Evolutionary conservation across 2,888 invertebrate species (phyloP), one percentile per base, ranked within the genome.

Genomic region (Luperina nickerlii): DNA sequence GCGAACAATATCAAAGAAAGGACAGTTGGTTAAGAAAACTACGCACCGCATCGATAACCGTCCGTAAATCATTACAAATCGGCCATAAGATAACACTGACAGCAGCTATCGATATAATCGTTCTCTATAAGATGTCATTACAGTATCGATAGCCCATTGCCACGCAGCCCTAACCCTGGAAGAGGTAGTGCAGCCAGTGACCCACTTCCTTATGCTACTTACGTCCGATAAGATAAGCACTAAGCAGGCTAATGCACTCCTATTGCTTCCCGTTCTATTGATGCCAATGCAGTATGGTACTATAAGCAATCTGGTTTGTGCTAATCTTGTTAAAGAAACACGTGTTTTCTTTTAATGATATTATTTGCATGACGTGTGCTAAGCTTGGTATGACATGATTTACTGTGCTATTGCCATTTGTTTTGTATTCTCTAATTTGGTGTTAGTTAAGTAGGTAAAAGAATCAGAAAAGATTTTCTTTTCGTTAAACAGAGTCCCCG

Each of bases 161-260:
- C 32, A 54, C 69, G 65, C 42, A 83, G 32, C 87, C 78, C 62
- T 81, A 76, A 69, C 57, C 69, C 73, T 66, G 68, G 45, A 78
- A 57, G n/a, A 51, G 66, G 51, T 77, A 63, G 24, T 67, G 27
- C 54, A 78, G 75, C 27, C 42, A 76, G 72, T 81, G 82, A 87
- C 84, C 89, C 70, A 89, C 71, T 85, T 88, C 71, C 67, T 73
- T 65, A 45, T 71, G 32, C 76, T 65, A 72, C 81, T 89, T 84
- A 91, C 86, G 86, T 83, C n/a, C 38, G 83, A 83, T 87, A 84
- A 85, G 85, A 88, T 88, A 80, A 82, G 45, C 45, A 68, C 7
- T 82, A 85, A 80, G 73, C 85, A 57, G 57, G 48, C 71, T 89
- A 83, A 85, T 78, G 81, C 78, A 78, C 54, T 79, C 15, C 73